These are phyloP conservation scores for Drosophila nr. perissopoda DNA, from an alignment of 2,888 invertebrate genomes.

Conservation along the genomic window DNA sequence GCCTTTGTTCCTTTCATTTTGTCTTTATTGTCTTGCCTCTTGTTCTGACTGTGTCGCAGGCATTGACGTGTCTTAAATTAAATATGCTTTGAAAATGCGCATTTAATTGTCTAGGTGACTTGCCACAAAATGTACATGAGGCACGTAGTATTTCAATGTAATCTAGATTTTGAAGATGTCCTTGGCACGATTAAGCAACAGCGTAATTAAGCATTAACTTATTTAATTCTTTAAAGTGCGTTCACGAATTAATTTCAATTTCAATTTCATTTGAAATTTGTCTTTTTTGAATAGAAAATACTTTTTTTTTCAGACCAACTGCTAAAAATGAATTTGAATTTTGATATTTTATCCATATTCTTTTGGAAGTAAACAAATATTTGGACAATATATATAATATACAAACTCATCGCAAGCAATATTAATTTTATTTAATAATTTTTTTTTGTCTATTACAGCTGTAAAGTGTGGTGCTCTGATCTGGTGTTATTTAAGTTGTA, in stretches of 20 bases:
- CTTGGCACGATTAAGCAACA: not conserved
- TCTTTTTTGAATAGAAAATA: not conserved
- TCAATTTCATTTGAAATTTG: no score
- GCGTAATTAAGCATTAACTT: not conserved
- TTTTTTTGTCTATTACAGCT: not conserved
- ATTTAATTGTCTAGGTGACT: conserved; percentile 27
- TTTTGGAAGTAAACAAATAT: not conserved
- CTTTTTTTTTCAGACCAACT: not conserved
- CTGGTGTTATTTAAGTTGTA: not conserved
- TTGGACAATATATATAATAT: not conserved
- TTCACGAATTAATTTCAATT: not conserved
- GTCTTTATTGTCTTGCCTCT: not conserved
- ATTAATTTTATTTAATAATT: not conserved
- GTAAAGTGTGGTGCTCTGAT: not conserved
- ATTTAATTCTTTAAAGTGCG: not conserved
- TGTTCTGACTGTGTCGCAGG: not conserved
- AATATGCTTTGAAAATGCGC: conserved; percentile 28
- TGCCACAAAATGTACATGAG: conserved; percentile 8
- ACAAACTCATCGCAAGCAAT: not conserved
- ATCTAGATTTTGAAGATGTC: not conserved
- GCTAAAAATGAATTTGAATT: not conserved
- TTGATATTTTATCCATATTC: not conserved
- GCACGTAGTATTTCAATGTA: not conserved
- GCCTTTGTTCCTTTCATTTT: not conserved
- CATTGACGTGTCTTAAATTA: conserved; percentile 52